Percentiles rank a stretch among this genome's conserved stretches.
Conservation (phyloP, 2,113 vertebrate species). For the Oxygymnocypris stewartii region DNA sequence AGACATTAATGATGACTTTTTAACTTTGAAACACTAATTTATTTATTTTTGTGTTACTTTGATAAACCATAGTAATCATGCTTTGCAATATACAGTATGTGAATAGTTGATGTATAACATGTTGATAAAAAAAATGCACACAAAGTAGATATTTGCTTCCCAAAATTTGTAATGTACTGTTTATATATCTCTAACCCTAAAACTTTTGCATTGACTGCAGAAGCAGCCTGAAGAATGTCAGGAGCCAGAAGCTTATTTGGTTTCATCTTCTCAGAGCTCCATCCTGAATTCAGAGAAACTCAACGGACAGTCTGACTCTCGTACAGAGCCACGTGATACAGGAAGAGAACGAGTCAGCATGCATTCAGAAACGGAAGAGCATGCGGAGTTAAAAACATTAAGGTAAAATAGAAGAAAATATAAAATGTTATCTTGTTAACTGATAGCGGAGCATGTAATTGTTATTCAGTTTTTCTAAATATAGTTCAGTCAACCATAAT, state of each 20-base stretch:
- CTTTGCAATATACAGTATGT: too few relatives aligned
- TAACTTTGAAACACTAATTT: too few relatives aligned
- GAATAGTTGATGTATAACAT: background rate
- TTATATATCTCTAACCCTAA: background rate
- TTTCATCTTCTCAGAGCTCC: constrained; percentile 53
- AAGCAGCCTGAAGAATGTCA: constrained; percentile 78
- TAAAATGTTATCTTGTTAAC: background rate
- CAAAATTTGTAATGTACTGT: background rate
- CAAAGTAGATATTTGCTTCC: background rate
- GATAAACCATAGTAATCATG: too few relatives aligned
- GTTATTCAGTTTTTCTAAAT: background rate
- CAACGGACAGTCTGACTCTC: constrained; percentile 66
- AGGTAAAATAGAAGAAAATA: constrained; percentile 22
- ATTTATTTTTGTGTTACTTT: too few relatives aligned
- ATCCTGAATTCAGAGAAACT: constrained; percentile 74
- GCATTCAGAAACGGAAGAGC: constrained; percentile 36
- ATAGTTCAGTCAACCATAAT: background rate
- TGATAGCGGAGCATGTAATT: background rate
- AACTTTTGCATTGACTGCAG: constrained; percentile 67
- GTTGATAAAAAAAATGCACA: too few relatives aligned
- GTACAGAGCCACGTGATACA: constrained; percentile 61
- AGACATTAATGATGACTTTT: too few relatives aligned
- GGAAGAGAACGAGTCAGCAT: background rate
- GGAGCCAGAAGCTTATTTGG: constrained; percentile 71
- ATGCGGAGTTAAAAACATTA: constrained; percentile 32